Conservation (phyloP, 2,113 vertebrate species). For the Castor canadensis region DNA sequence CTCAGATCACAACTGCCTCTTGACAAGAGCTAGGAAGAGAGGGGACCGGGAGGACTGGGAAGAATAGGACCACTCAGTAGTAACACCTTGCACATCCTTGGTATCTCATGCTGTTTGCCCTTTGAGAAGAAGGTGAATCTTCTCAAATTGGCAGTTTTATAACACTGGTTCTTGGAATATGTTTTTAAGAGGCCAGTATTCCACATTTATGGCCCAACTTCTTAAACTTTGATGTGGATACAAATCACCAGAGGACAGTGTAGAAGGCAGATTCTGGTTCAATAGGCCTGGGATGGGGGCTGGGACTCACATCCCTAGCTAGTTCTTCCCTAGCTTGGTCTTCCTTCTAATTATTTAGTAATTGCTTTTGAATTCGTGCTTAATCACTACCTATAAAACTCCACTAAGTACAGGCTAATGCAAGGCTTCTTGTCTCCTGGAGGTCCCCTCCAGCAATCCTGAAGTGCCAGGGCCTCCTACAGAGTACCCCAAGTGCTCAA, state of each 20-base stretch:
- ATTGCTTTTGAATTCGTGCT: slow-evolving; percentile 48
- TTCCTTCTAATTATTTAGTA: background rate
- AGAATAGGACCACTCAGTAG: too few relatives aligned
- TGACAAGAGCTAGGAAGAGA: background rate
- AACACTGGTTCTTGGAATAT: background rate
- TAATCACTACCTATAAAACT: slow-evolving; percentile 48
- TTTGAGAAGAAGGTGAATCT: background rate
- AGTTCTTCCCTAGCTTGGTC: background rate
- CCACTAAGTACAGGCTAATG: background rate
- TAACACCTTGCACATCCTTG: too few relatives aligned
- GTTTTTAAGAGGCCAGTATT: background rate
- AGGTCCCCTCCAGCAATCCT: background rate
- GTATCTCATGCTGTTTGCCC: background rate
- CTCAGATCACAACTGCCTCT: background rate
- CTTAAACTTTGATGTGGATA: background rate
- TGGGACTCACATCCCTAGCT: background rate
- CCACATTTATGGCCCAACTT: background rate
- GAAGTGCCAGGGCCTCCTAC: background rate
- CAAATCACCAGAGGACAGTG: background rate
- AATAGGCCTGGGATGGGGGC: background rate
- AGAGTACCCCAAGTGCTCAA: accelerated
- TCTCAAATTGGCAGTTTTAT: background rate
- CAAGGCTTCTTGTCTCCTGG: background rate
- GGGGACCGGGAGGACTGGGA: background rate
- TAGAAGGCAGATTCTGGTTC: background rate